phyloP scores from a whole-genome alignment of 2,888 invertebrate genomes.

The Lithophane ornitopus region DNA sequence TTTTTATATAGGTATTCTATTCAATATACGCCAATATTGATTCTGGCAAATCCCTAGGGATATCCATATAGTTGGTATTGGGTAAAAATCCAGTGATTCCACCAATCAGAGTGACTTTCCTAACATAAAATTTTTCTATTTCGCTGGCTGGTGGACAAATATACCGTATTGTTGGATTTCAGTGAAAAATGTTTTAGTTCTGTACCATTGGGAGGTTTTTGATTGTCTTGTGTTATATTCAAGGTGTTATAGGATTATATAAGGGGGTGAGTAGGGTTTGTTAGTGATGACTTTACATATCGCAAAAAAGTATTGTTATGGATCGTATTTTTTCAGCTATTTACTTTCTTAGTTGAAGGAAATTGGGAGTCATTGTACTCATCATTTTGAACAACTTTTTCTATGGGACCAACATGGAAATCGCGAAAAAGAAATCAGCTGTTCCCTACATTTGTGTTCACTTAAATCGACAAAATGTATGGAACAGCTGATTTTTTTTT shows the following conservation, averaged over 20 bases:
- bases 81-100: conserved; percentile 53
- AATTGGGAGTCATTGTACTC: too few relatives aligned
- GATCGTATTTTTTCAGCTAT: neutral
- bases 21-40: conserved; percentile 63
- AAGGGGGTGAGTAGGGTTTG: neutral
- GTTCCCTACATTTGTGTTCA: too few relatives aligned
- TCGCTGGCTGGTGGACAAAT: conserved; percentile 40
- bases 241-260: conserved; percentile 9
- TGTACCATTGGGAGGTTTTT: conserved; percentile 22
- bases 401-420: too few relatives aligned
- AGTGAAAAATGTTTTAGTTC: conserved; percentile 37
- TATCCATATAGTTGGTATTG: conserved; percentile 51
- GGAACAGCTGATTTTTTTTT: too few relatives aligned
- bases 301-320: neutral
- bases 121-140: conserved; percentile 47
- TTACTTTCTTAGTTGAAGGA: neutral
- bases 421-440: too few relatives aligned
- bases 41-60: conserved; percentile 48
- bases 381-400: too few relatives aligned
- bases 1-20: conserved; percentile 57
- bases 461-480: too few relatives aligned
- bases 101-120: conserved; percentile 54
- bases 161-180: conserved; percentile 39
- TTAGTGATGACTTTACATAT: neutral
- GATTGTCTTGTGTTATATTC: conserved; percentile 17